These are phyloP conservation scores for Orgyia antiqua DNA, from an alignment of 2,888 invertebrate genomes.

Conservation along the genomic window DNA sequence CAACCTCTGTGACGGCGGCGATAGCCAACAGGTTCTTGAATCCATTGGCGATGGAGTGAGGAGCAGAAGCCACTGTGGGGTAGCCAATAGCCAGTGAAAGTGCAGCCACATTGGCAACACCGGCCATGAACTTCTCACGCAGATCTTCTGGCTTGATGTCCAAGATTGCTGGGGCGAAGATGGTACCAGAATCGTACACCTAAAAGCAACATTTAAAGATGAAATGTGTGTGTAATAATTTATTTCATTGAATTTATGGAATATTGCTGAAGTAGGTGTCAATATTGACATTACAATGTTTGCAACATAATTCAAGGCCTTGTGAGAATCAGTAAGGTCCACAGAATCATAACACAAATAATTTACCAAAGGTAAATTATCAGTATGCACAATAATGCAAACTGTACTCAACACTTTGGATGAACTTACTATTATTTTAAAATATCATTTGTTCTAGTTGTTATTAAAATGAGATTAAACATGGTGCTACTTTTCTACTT, in stretches of 20 bases:
- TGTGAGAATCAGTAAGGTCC: constrained; percentile 11
- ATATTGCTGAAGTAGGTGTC: no score
- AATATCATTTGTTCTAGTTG: no score
- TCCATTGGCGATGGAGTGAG: constrained; percentile 98
- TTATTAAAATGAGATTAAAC: no score
- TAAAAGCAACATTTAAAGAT: constrained; percentile 20
- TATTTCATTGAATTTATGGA: no score
- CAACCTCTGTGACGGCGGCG: constrained; percentile 96
- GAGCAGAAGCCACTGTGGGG: constrained; percentile 97
- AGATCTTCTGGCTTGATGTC: constrained; percentile 99
- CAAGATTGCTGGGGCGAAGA: constrained; percentile 97
- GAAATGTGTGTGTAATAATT: no score
- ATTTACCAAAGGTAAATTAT: constrained; percentile 73
- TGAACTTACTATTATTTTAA: not conserved
- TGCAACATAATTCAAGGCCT: constrained; percentile 14
- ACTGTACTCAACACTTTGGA: constrained; percentile 75
- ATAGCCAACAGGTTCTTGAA: constrained; percentile 98
- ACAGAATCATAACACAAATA: constrained; percentile 20
- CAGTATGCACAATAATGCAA: constrained; percentile 49
- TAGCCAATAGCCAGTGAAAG: constrained; percentile 96
- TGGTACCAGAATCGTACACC: constrained; percentile 98
- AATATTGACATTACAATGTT: constrained; percentile 9
- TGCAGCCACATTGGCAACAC: constrained; percentile 96
- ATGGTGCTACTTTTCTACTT: no score
- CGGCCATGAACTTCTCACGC: constrained; percentile 92